A percentile compares a stretch with the other conserved stretches of the same genome.
Evolutionary conservation across 53 echinoderm and acorn worm genomes (phyloP).

Genomic region (Echinarachnius parma): DNA sequence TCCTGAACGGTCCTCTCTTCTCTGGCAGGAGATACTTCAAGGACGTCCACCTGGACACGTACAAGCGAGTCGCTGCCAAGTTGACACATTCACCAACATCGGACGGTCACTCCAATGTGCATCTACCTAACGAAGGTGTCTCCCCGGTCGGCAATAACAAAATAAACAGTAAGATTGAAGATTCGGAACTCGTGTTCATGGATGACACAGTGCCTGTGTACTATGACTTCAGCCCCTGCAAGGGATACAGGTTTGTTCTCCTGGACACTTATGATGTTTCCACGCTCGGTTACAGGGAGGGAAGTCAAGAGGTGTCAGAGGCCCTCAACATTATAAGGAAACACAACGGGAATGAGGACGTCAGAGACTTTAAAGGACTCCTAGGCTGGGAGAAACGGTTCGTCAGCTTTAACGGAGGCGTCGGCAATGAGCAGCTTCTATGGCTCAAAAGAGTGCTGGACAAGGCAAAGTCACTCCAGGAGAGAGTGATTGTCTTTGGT

Average conservation of each 20-base stretch:
- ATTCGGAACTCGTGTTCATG: too few species aligned
- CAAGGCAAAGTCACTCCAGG: constrained; percentile 34
- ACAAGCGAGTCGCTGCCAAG: background rate
- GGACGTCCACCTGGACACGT: background rate
- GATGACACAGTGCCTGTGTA: constrained; percentile 38
- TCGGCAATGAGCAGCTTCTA: constrained; percentile 55
- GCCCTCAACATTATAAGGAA: constrained; percentile 38
- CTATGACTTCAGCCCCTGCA: constrained; percentile 74
- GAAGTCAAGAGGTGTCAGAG: constrained; percentile 28
- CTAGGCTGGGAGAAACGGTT: constrained; percentile 48
- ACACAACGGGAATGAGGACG: constrained; percentile 53
- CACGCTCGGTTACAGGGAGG: constrained; percentile 27
- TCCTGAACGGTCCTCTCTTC: constrained; percentile 52
- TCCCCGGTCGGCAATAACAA: background rate
- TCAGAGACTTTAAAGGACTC: constrained; percentile 54
- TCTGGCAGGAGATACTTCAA: constrained; percentile 25
- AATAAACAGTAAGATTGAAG: too few species aligned
- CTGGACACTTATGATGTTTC: constrained; percentile 63
- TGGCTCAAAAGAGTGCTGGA: constrained; percentile 60
- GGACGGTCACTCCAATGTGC: too few species aligned
- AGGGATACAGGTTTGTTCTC: constrained; percentile 64
- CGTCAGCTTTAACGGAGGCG: constrained; percentile 61
- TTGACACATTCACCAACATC: too few species aligned
- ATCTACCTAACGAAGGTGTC: too few species aligned
- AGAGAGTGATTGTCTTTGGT: constrained; percentile 76